Conservation (phyloP, 2,888 invertebrate genomes). For the Priocnemis perturbator region DNA sequence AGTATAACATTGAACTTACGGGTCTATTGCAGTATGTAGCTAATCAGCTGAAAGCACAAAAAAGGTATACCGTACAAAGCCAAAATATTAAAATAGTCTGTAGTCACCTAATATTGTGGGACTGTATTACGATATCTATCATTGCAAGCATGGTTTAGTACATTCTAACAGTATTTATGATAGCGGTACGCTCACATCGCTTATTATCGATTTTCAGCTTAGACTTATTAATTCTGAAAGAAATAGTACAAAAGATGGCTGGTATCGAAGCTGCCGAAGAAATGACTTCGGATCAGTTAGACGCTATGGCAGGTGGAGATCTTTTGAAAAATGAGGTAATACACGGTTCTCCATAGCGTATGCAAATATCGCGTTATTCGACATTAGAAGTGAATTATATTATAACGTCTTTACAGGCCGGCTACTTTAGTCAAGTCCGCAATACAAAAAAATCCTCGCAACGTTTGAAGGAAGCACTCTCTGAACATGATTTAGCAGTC, state of each 20-base stretch:
- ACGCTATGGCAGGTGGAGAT: slow-evolving; percentile 98
- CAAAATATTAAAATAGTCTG: slow-evolving; percentile 11
- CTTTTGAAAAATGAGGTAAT: slow-evolving; percentile 92
- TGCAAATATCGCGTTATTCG: slow-evolving; percentile 1
- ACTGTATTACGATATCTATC: not conserved
- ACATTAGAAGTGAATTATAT: not conserved
- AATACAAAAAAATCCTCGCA: slow-evolving; percentile 97
- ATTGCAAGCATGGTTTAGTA: too few species aligned
- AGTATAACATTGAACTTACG: slow-evolving; percentile 96
- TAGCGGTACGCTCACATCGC: not conserved
- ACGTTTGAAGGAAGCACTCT: slow-evolving; percentile 95
- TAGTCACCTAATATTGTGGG: not conserved
- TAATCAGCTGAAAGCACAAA: slow-evolving; percentile 96
- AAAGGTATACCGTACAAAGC: slow-evolving; percentile 81
- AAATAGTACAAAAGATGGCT: slow-evolving; percentile 99
- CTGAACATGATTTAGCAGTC: slow-evolving; percentile 95
- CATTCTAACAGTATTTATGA: not conserved
- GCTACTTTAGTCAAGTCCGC: slow-evolving; percentile 97
- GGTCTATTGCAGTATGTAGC: slow-evolving; percentile 97
- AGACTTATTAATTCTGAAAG: slow-evolving; percentile 94
- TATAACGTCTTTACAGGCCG: slow-evolving; percentile 82
- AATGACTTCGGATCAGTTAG: slow-evolving; percentile 96
- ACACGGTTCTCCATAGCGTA: slow-evolving; percentile 6
- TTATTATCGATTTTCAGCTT: slow-evolving; percentile 78
- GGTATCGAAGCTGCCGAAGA: slow-evolving; percentile 98